Evolutionary conservation across 2,797 vertebrate genomes (phyloP), one percentile per base, ranked within the genome.

Genomic region (Carcharodon carcharias): DNA sequence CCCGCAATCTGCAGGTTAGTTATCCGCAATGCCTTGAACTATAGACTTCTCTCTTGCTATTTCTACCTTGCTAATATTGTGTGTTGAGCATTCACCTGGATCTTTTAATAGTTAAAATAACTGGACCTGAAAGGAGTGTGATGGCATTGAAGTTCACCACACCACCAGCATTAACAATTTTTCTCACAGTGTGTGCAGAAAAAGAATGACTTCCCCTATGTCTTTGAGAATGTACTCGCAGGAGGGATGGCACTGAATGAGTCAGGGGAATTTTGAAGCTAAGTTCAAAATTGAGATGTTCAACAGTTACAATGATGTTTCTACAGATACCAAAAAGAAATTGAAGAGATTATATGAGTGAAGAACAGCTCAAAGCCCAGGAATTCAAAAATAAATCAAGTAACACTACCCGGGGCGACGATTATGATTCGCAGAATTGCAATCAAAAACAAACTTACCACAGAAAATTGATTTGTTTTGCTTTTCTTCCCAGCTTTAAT

Each of bases 391-490:
- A 92, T 92, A 63, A 63, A 9, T 63, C 58, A 92, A 92, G 12
- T 61, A 92, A 65, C n/a, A 23, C 61, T 65, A 92, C 6, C 89
- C 89, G 18, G 58, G 89, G 89, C 14, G 6, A 63, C 6, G 7
- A 63, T 92, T 92, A 92, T 92, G 58, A 92, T 35, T 92, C 18
- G 1, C 89, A 65, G 89, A 92, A 92, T 63, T 23, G 35, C 89
- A 92, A 92, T 65, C 89, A 40, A 92, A 65, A 92, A 65, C 61
- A n/a, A 92, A 61, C 58, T 92, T 92, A 40, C 87, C 89, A n/a
- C n/a, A 63, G 40, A 58, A 92, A 92, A 92, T 92, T 92, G 89
- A 92, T 92, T 92, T 92, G 31, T 63, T 92, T 92, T 63, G 35
- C 89, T 63, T 92, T 92, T 65, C 61, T 40, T 40, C 89, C 65